Evolutionary conservation across 2,888 invertebrate genomes (phyloP).

Genomic region (Limnephilus lunatus): DNA sequence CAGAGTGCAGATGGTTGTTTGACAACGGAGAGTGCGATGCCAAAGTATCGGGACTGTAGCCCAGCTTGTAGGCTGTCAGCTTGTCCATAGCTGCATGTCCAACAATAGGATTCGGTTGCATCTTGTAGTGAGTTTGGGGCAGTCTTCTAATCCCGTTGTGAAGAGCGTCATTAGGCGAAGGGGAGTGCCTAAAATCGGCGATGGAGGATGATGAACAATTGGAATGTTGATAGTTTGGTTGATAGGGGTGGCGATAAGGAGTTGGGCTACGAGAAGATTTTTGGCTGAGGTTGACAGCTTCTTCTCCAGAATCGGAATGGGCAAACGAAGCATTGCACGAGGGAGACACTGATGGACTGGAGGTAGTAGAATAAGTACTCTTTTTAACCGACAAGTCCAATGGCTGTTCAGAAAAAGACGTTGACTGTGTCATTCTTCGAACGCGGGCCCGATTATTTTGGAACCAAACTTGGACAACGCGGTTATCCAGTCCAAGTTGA

Average conservation of each 20-base stretch:
- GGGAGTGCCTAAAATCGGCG: conserved; percentile 75
- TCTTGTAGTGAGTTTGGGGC: conserved; percentile 69
- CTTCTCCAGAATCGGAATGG: conserved; percentile 81
- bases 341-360: conserved; percentile 81
- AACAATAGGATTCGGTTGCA: conserved; percentile 68
- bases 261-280: conserved; percentile 82
- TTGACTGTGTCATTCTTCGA: conserved; percentile 80
- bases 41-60: conserved; percentile 78
- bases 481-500: conserved; percentile 83
- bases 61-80: conserved; percentile 72
- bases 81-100: conserved; percentile 83
- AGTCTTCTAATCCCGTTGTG: conserved; percentile 67
- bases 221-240: conserved; percentile 78
- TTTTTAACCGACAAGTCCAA: conserved; percentile 94
- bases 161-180: conserved; percentile 73
- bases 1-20: conserved; percentile 75
- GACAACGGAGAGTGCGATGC: conserved; percentile 79
- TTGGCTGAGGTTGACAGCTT: conserved; percentile 88
- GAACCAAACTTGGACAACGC: conserved; percentile 96
- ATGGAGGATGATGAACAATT: conserved; percentile 79
- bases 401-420: conserved; percentile 84
- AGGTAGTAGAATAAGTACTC: conserved; percentile 77
- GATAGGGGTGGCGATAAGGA: conserved; percentile 76
- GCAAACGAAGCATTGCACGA: conserved; percentile 80
- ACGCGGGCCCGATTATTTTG: conserved; percentile 96